Base-by-base conservation (phyloP, 1,140 invertebrate genomes). In the Nasonia giraulti region DNA sequence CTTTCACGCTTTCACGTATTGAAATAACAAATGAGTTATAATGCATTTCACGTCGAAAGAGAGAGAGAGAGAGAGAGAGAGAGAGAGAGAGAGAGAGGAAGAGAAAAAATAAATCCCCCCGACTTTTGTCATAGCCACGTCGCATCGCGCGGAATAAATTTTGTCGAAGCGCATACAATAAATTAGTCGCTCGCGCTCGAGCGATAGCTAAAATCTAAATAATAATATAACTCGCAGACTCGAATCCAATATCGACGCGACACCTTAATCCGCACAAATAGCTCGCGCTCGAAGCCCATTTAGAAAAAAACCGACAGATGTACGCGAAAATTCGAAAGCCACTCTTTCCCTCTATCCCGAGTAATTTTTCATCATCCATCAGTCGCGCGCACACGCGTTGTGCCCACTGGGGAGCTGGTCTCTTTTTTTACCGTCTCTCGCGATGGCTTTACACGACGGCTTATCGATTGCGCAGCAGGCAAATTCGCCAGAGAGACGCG, bases 311-410 rank as follows among this genome's bases (percentile, higher is more conserved):
- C 23, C 12, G 27, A 71, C 27, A 71, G 68, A 12, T 10, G 33
- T 37, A 37, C 33, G 37, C 33, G n/a, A 74, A 31, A 82, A 50
- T 27, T n/a, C 17, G 55, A 82, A 74, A 74, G 6, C 69, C 80
- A 23, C n/a, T 69, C 11, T 12, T 17, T 17, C 31, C 12, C 77
- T 79, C 31, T 27, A 40, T 75, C 5, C 31, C 27, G 71, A 10
- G 80, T 82, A 82, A 82, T 82, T 82, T 82, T 76, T 33, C 50
- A 82, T 76, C 44, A 75, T 83, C 55, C 62, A 83, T 83, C 74
- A 73, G 68, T 47, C n/a, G 7, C 17, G 5, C 12, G 12, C 74
- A 50, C 40, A 6, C 68, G 23, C 40, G 23, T 11, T 7, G 8
- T 10, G 17, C 74, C 33, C 50, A 27, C 12, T 5, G 47, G 27